Percentiles rank a stretch among this genome's conserved stretches.
Conservation (phyloP, 2,113 vertebrate genomes). For the Meriones unguiculatus region DNA sequence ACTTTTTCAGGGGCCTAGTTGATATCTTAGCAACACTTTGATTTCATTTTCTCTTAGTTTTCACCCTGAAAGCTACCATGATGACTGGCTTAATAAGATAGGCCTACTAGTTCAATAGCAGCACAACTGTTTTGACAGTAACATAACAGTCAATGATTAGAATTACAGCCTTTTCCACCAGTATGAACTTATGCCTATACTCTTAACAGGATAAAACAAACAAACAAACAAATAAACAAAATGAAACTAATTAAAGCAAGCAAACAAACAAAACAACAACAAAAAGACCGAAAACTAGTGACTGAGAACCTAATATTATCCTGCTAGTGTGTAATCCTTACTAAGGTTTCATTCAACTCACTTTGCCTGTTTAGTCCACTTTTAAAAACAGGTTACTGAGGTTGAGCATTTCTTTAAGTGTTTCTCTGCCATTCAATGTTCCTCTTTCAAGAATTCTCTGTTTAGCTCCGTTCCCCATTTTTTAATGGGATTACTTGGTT, state of each 20-base stretch:
- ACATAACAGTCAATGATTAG: background rate
- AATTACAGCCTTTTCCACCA: background rate
- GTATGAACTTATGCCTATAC: background rate
- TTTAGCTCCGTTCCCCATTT: too few species aligned
- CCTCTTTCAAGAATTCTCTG: too few species aligned
- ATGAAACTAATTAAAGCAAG: too few species aligned
- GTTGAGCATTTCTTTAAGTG: too few species aligned
- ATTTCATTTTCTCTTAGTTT: background rate
- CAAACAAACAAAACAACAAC: too few species aligned
- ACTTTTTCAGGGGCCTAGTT: background rate
- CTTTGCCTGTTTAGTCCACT: background rate
- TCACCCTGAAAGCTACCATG: background rate
- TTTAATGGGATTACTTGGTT: too few species aligned
- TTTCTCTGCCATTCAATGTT: too few species aligned
- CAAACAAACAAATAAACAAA: too few species aligned
- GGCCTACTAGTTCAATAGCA: background rate
- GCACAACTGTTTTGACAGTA: background rate
- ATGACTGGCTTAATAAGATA: too few species aligned
- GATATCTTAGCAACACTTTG: background rate
- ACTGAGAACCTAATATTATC: background rate
- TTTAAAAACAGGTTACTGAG: background rate
- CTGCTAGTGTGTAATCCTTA: background rate
- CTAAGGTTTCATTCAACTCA: background rate
- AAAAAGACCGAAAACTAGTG: background rate
- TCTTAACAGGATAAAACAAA: background rate